phyloP scores from a whole-genome alignment of 2,888 invertebrate genomes.

The Xanthia togata region DNA sequence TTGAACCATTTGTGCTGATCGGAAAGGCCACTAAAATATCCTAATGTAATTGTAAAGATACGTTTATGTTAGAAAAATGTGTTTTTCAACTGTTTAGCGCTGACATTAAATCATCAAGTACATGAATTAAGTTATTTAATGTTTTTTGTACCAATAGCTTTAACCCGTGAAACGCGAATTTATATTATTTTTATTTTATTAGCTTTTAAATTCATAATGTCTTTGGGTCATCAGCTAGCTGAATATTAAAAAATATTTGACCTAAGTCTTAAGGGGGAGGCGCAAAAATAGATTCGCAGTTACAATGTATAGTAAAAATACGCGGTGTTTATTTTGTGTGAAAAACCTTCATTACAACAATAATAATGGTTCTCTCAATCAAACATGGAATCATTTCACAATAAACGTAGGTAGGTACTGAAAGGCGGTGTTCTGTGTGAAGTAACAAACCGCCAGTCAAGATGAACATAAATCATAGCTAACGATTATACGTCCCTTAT shows the following conservation, averaged over 20 bases:
- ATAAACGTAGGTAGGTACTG: conserved; percentile 16
- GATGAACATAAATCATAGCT: conserved; percentile 57
- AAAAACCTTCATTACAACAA: background rate
- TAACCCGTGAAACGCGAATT: too few species aligned
- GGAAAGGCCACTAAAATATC: background rate
- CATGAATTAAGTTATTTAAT: background rate
- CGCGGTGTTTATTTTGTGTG: too few species aligned
- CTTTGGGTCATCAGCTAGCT: too few species aligned
- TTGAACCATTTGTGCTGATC: background rate
- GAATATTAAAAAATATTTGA: too few species aligned
- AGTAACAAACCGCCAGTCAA: conserved; percentile 47
- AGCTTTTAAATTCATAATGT: too few species aligned
- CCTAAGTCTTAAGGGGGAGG: too few species aligned
- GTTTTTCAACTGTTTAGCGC: background rate
- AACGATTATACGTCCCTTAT: conserved; percentile 44
- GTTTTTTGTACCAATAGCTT: background rate
- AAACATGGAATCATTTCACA: conserved; percentile 37
- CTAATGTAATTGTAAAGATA: background rate
- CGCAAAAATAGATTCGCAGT: too few species aligned
- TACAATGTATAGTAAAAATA: too few species aligned
- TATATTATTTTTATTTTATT: too few species aligned
- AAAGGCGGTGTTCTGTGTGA: conserved; percentile 37
- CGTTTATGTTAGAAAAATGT: background rate
- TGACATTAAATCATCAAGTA: background rate
- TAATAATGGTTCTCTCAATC: conserved; percentile 22